A percentile compares a stretch with the other conserved stretches of the same genome.
These are phyloP conservation scores for Collichthys lucidus DNA, from an alignment of 2,113 vertebrate species.

Conservation along the genomic window DNA sequence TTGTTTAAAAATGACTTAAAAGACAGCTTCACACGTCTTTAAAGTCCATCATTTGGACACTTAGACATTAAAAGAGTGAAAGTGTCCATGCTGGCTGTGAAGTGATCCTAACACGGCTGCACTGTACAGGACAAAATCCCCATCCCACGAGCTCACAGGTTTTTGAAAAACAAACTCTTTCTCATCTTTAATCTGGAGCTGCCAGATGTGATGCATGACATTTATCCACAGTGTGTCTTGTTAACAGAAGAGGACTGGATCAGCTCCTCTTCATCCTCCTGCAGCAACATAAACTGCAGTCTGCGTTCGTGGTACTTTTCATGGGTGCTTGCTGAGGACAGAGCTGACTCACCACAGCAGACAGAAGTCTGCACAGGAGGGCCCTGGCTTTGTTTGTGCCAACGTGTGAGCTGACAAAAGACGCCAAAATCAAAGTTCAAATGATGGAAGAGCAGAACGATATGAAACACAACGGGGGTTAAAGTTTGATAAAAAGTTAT, in stretches of 20 bases:
- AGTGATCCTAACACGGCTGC: background rate
- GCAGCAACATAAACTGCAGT: slow-evolving; percentile 59
- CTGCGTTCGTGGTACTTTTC: slow-evolving; percentile 46
- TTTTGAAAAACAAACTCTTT: slow-evolving; percentile 6
- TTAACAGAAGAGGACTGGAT: slow-evolving; percentile 25
- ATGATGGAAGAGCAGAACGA: background rate
- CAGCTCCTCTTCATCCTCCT: slow-evolving; percentile 26
- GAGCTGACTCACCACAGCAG: slow-evolving; percentile 78
- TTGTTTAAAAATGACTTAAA: background rate
- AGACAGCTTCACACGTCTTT: background rate
- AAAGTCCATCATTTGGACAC: background rate
- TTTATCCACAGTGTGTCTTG: slow-evolving; percentile 11
- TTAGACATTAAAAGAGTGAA: background rate
- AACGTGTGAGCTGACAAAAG: slow-evolving; percentile 38
- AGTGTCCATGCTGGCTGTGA: background rate
- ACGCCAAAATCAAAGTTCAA: slow-evolving; percentile 23
- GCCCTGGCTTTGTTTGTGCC: slow-evolving; percentile 39
- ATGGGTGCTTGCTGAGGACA: slow-evolving; percentile 41
- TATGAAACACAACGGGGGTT: background rate
- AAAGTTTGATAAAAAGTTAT: background rate
- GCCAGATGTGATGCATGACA: slow-evolving; percentile 1
- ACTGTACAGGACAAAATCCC: background rate
- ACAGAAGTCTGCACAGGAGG: slow-evolving; percentile 57
- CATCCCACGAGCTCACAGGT: background rate
- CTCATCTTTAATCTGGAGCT: background rate